These are phyloP conservation scores for Lethenteron reissneri DNA, from an alignment of 2,113 vertebrate genomes.

Conservation along the genomic window DNA sequence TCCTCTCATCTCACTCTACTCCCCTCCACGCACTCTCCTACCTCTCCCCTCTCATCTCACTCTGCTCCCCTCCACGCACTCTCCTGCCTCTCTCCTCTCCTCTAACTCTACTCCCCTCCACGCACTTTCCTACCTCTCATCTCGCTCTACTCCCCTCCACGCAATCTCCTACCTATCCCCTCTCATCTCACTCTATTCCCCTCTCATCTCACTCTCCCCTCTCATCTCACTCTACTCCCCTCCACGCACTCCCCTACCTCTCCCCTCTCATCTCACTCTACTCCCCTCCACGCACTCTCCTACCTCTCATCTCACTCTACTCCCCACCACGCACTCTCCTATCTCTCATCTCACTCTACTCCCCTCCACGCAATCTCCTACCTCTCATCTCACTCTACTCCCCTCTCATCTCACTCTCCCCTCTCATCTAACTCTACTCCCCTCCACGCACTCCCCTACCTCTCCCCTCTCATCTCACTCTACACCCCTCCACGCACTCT, in stretches of 20 bases:
- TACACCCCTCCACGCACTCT: too few species aligned
- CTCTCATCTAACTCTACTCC: background rate
- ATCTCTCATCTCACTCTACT: background rate
- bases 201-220: background rate
- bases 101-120: background rate
- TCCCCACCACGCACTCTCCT: too few species aligned
- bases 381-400: background rate
- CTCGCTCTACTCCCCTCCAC: background rate
- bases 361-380: background rate
- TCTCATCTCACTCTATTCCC: too few species aligned
- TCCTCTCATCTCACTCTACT: background rate
- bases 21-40: background rate
- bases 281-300: background rate
- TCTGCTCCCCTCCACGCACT: background rate
- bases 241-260: too few species aligned
- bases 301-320: too few species aligned
- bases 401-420: background rate
- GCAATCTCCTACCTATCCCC: background rate
- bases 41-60: background rate
- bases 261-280: background rate
- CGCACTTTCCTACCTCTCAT: background rate
- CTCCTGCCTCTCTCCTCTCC: background rate
- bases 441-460: background rate
- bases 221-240: too few species aligned
- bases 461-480: background rate